Conservation (phyloP, 2,113 vertebrate genomes). For the Tiliqua scincoides region DNA sequence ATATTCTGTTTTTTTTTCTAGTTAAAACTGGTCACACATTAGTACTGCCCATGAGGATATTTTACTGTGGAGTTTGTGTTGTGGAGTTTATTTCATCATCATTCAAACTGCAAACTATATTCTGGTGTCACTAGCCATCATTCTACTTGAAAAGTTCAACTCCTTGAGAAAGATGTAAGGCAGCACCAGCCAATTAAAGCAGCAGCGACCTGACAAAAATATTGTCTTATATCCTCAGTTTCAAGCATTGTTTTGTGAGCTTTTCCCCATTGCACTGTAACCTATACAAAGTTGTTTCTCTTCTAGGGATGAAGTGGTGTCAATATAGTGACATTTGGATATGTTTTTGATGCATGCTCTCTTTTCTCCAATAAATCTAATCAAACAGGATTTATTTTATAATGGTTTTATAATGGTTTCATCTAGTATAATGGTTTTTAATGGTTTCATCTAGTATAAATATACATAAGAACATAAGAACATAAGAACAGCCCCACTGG, state of each 20-base stretch:
- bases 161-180: slow-evolving; percentile 39
- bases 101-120: slow-evolving; percentile 4
- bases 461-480: too few species aligned
- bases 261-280: not conserved
- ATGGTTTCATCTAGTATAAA: too few species aligned
- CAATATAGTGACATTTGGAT: slow-evolving; percentile 59
- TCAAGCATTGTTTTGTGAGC: slow-evolving; percentile 36
- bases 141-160: slow-evolving; percentile 38
- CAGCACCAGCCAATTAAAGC: slow-evolving; percentile 56
- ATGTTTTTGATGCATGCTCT: slow-evolving; percentile 49
- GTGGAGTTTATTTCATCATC: slow-evolving; percentile 28
- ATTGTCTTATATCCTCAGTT: slow-evolving; percentile 27
- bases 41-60: not conserved
- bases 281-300: slow-evolving; percentile 47
- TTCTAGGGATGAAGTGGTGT: slow-evolving; percentile 14
- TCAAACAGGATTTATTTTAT: slow-evolving; percentile 24
- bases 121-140: slow-evolving; percentile 33
- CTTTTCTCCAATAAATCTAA: slow-evolving; percentile 41
- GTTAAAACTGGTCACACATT: not conserved
- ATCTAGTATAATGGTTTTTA: slow-evolving; percentile 14
- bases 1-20: slow-evolving; percentile 15
- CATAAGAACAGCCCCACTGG: too few species aligned
- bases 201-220: slow-evolving; percentile 50
- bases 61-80: not conserved
- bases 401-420: slow-evolving; percentile 20